Percentiles rank a stretch among this genome's conserved stretches.
phyloP scores from a whole-genome alignment of 2,113 vertebrate species.

The Odontophorus gujanensis region DNA sequence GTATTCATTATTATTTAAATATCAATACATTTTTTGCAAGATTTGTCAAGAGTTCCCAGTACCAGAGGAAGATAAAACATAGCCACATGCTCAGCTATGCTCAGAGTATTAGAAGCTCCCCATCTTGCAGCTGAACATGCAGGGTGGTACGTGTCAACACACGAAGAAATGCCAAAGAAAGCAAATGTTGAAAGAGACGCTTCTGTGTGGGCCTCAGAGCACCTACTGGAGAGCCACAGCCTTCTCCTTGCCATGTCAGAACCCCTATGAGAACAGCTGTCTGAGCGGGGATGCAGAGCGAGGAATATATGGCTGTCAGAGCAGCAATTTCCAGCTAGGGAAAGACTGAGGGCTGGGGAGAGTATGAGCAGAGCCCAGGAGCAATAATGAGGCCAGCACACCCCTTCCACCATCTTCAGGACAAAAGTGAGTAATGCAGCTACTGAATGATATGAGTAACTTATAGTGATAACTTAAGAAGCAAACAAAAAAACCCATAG shows the following conservation, averaged over 20 bases:
- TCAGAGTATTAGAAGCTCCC: constrained; percentile 57
- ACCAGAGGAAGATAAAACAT: constrained; percentile 4
- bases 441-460: background rate
- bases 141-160: background rate
- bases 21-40: constrained; percentile 34
- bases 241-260: constrained; percentile 8
- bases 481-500: background rate
- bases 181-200: background rate
- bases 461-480: background rate
- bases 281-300: background rate
- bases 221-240: background rate
- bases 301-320: background rate
- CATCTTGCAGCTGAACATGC: constrained; percentile 50
- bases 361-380: background rate
- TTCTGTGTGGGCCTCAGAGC: background rate
- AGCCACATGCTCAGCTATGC: constrained; percentile 52
- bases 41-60: constrained; percentile 32
- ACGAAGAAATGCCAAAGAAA: constrained; percentile 39
- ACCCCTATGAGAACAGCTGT: background rate
- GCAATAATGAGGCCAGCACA: background rate
- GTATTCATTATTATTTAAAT: constrained; percentile 57
- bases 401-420: background rate
- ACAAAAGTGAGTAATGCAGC: background rate
- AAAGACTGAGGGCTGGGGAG: background rate
- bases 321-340: background rate